A percentile compares a stretch with the other conserved stretches of the same genome.
These are phyloP conservation scores for Botrylloides violaceus DNA, from an alignment of 23 tunicate genomes.

Conservation along the genomic window DNA sequence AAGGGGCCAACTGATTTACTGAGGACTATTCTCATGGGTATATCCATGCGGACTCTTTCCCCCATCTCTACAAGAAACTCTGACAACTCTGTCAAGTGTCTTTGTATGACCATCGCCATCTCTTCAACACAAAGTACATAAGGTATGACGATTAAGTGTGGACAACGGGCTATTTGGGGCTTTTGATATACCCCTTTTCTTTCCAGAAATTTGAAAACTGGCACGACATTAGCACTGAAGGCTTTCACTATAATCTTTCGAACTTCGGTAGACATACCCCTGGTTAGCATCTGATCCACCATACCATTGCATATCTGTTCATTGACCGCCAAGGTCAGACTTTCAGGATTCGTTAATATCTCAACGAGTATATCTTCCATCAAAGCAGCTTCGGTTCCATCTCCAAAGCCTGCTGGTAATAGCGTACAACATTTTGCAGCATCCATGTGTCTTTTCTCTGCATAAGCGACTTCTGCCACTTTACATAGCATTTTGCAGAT, in stretches of 20 bases:
- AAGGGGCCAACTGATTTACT: not conserved
- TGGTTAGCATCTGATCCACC: slow-evolving; percentile 20
- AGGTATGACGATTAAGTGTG: slow-evolving; percentile 5
- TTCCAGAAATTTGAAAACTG: slow-evolving; percentile 24
- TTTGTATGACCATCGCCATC: slow-evolving; percentile 16
- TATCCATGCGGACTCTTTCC: not conserved
- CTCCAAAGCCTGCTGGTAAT: slow-evolving; percentile 23
- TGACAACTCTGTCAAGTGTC: slow-evolving; percentile 17
- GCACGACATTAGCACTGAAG: slow-evolving; percentile 13
- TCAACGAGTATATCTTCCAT: slow-evolving; percentile 16
- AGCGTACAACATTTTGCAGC: slow-evolving; percentile 20
- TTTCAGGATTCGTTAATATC: not conserved
- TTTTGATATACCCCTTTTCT: slow-evolving; percentile 22
- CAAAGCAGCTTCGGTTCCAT: slow-evolving; percentile 2
- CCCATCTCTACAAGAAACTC: slow-evolving; percentile 6
- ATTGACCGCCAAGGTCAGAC: not conserved
- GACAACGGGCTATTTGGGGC: slow-evolving; percentile 10
- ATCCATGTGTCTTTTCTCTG: not conserved
- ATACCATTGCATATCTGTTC: slow-evolving; percentile 9
- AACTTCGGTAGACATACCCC: slow-evolving; percentile 15
- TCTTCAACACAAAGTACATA: slow-evolving; percentile 11
- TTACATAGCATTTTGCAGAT: slow-evolving; percentile 16
- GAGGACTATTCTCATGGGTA: slow-evolving; percentile 7
- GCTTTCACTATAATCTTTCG: not conserved
- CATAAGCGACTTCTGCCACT: slow-evolving; percentile 2